phyloP scores from a whole-genome alignment of 2,888 invertebrate genomes.

The Eurytoma californica region DNA sequence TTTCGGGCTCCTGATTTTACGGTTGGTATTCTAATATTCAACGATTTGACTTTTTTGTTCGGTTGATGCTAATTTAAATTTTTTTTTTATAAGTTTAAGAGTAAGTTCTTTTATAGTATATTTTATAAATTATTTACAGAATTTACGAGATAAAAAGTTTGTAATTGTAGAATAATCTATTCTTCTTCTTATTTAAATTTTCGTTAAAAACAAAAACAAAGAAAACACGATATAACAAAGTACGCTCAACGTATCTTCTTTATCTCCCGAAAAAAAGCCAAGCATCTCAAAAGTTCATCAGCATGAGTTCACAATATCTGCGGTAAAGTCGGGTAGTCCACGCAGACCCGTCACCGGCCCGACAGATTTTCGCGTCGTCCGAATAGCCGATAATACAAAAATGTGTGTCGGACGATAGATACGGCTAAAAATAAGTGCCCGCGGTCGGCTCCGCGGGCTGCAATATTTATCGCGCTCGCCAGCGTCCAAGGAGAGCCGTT shows the following conservation, averaged over 20 bases:
- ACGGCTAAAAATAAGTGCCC: slow-evolving; percentile 50
- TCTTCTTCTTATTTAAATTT: no score
- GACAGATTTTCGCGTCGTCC: not conserved
- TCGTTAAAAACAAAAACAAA: not conserved
- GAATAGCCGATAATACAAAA: slow-evolving; percentile 33
- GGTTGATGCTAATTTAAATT: no score
- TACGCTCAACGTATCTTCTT: not conserved
- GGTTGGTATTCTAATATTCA: not conserved
- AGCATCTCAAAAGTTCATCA: no score
- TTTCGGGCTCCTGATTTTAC: not conserved
- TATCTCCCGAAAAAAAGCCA: not conserved
- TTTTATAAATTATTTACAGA: no score
- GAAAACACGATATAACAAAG: not conserved
- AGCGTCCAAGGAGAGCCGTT: slow-evolving; percentile 56
- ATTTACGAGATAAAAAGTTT: no score
- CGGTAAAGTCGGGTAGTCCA: not conserved
- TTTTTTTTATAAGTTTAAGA: no score
- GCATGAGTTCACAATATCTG: no score
- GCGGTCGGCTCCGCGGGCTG: slow-evolving; percentile 8
- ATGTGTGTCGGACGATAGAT: slow-evolving; percentile 46
- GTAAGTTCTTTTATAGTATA: no score
- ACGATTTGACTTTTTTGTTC: no score
- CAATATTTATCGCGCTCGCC: slow-evolving; percentile 55
- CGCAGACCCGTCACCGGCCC: not conserved
- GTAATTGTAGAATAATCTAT: no score